Evolutionary conservation across 2,888 invertebrate genomes (phyloP).

Genomic region (Drosophila meridiana): DNA sequence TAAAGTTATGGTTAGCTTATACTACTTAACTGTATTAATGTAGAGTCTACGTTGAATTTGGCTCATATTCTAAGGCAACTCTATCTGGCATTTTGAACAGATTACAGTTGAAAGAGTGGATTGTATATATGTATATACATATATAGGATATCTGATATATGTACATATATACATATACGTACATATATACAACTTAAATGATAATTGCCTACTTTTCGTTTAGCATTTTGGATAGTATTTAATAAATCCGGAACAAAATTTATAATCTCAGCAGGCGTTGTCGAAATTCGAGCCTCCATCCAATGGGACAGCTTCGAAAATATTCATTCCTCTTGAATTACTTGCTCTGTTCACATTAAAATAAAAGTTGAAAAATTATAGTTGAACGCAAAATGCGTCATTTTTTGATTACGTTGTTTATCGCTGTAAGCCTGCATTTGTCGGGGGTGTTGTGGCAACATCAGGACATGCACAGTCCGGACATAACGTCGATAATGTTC

Average conservation of each 20-base stretch:
- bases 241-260: too few species aligned
- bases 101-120: not conserved
- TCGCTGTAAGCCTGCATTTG: not conserved
- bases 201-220: not conserved
- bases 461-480: not conserved
- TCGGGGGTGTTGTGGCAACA: not conserved
- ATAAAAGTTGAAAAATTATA: not conserved
- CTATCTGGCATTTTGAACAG: not conserved
- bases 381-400: not conserved
- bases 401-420: not conserved
- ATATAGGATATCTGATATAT: not conserved
- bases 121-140: not conserved
- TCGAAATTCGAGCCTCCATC: not conserved
- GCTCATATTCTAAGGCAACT: not conserved
- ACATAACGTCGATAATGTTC: not conserved
- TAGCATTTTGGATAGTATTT: too few species aligned
- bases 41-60: not conserved
- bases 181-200: not conserved
- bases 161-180: not conserved
- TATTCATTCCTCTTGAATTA: not conserved
- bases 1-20: not conserved
- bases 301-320: fast-evolving
- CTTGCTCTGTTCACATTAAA: not conserved
- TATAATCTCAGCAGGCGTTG: not conserved
- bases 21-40: too few species aligned